Percentiles rank a stretch among this genome's conserved stretches.
Evolutionary conservation across 2,113 vertebrate species (phyloP).

Genomic region (Psammodynastes pulverulentus): DNA sequence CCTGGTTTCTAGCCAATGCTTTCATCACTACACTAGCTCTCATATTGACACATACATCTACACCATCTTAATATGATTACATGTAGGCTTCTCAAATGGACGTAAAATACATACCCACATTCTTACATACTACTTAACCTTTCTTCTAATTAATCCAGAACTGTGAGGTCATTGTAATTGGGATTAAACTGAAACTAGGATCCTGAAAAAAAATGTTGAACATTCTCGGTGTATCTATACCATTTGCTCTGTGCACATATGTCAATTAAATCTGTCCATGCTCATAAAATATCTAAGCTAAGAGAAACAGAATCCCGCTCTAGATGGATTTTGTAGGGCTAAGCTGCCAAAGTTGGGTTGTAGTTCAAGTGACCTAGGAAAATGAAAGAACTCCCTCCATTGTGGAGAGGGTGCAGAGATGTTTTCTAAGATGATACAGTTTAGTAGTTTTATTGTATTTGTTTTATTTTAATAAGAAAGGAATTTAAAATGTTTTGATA

Average conservation of each 20-base stretch:
- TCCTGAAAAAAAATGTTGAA: background rate
- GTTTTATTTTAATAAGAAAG: background rate
- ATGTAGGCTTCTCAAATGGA: background rate
- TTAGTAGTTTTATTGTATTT: background rate
- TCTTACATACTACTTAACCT: background rate
- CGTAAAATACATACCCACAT: background rate
- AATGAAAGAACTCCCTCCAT: no score
- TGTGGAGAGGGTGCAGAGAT: background rate
- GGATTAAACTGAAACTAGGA: background rate
- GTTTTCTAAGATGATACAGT: background rate
- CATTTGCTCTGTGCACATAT: background rate
- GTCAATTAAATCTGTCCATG: background rate
- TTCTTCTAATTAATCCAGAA: background rate
- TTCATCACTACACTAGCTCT: background rate
- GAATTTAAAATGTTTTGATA: background rate
- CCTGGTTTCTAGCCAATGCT: background rate
- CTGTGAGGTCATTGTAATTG: background rate
- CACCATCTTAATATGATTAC: background rate
- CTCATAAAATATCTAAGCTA: background rate
- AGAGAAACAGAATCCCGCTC: background rate
- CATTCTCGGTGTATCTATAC: background rate
- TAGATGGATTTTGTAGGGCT: background rate
- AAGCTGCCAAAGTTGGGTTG: background rate
- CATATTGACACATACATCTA: background rate
- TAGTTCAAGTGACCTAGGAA: background rate